phyloP scores from a whole-genome alignment of 2,113 vertebrate genomes.

The Corythornis vintsioides region DNA sequence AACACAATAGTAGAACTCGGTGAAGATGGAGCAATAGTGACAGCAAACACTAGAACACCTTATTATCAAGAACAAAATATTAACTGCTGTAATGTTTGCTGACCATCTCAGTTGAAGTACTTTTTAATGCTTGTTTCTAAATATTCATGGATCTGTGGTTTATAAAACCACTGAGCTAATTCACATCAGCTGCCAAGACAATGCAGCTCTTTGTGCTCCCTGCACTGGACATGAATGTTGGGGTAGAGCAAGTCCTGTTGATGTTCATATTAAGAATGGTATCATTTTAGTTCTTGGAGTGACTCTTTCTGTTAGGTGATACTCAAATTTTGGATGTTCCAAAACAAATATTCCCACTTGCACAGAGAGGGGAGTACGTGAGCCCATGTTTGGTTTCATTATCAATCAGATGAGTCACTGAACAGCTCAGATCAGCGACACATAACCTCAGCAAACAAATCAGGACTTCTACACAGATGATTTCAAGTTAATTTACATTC shows the following conservation, averaged over 20 bases:
- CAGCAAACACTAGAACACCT: background rate
- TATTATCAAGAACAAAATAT: background rate
- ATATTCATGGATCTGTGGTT: background rate
- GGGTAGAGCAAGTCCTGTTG: background rate
- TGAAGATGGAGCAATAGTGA: background rate
- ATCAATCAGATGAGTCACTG: background rate
- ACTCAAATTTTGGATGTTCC: background rate
- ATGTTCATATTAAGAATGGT: background rate
- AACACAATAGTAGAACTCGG: background rate
- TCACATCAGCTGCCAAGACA: background rate
- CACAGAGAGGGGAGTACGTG: background rate
- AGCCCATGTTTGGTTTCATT: background rate
- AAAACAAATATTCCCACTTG: background rate
- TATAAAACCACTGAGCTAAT: background rate
- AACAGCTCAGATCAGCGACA: background rate
- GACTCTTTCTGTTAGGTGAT: background rate
- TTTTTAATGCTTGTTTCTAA: background rate
- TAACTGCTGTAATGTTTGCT: accelerated
- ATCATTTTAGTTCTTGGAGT: background rate
- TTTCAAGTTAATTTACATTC: background rate
- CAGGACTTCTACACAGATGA: background rate
- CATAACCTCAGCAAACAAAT: background rate
- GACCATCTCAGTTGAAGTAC: background rate
- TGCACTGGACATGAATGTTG: background rate
- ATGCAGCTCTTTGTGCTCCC: background rate